These are phyloP conservation scores for Mirza zaza DNA, from an alignment of 2,113 vertebrate species.

Conservation along the genomic window DNA sequence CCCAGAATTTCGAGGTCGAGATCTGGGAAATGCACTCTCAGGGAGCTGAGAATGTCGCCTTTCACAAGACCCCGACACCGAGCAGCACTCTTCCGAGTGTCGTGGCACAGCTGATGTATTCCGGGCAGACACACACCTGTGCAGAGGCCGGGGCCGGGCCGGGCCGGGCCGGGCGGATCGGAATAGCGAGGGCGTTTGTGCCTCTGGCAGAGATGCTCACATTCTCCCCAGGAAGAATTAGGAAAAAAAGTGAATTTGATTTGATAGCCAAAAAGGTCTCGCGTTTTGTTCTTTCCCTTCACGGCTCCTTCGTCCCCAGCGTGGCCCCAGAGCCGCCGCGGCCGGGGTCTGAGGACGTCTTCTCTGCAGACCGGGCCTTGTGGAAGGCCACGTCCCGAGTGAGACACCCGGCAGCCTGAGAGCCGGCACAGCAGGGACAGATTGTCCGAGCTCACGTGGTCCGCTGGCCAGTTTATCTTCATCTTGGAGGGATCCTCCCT, in stretches of 20 bases:
- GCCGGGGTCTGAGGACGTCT: slow-evolving; percentile 51
- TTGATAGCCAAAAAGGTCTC: slow-evolving; percentile 77
- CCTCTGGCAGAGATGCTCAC: slow-evolving; percentile 68
- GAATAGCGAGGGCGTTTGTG: slow-evolving; percentile 73
- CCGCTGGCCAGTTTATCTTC: not conserved
- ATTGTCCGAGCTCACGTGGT: not conserved
- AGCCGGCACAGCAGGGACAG: not conserved
- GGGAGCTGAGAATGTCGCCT: slow-evolving; percentile 61
- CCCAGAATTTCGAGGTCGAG: slow-evolving; percentile 49
- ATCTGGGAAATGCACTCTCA: slow-evolving; percentile 48
- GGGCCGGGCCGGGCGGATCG: slow-evolving; percentile 61
- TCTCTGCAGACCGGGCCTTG: slow-evolving; percentile 26
- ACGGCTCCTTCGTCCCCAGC: slow-evolving; percentile 53
- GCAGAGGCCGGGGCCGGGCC: slow-evolving; percentile 58
- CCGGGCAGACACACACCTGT: slow-evolving; percentile 49
- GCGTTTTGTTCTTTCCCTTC: slow-evolving; percentile 62
- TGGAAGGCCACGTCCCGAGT: slow-evolving; percentile 22
- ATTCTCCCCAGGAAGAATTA: slow-evolving; percentile 59
- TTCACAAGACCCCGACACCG: slow-evolving; percentile 38
- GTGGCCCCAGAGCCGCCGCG: slow-evolving; percentile 54
- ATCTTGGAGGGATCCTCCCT: not conserved
- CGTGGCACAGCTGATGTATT: slow-evolving; percentile 56
- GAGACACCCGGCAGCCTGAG: not conserved
- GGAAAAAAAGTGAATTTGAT: slow-evolving; percentile 77
- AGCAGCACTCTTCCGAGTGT: not conserved